Percentiles rank a stretch among this genome's conserved stretches.
phyloP scores from a whole-genome alignment of 2,888 invertebrate species.

The Tetropium fuscum region DNA sequence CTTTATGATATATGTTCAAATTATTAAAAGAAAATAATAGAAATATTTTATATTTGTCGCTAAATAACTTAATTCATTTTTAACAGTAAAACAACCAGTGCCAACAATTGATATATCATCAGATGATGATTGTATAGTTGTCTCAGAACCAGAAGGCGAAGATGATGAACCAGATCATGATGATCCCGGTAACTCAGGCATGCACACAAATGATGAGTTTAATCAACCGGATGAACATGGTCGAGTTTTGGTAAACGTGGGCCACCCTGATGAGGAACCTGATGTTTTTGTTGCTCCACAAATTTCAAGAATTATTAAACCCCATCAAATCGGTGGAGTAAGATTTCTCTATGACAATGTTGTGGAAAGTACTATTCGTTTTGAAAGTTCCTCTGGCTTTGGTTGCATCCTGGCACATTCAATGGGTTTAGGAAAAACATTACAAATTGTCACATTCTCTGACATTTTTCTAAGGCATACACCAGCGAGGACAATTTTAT shows the following conservation, averaged over 20 bases:
- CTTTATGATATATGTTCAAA: no score
- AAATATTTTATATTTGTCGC: no score
- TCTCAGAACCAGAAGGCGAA: constrained; percentile 86
- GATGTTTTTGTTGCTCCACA: constrained; percentile 94
- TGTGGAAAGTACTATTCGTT: constrained; percentile 92
- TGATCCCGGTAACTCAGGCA: constrained; percentile 90
- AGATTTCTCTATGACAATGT: constrained; percentile 97
- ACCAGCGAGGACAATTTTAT: constrained; percentile 87
- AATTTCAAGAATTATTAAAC: constrained; percentile 91
- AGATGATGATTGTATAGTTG: constrained; percentile 88
- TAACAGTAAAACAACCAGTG: constrained; percentile 66
- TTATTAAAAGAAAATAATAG: no score
- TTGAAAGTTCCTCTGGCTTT: constrained; percentile 83
- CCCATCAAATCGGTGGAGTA: constrained; percentile 84
- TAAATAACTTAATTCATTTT: constrained; percentile 13
- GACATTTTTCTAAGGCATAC: constrained; percentile 96
- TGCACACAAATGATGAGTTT: constrained; percentile 93
- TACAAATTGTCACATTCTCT: constrained; percentile 93
- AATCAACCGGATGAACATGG: constrained; percentile 94
- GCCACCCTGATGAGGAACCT: constrained; percentile 90
- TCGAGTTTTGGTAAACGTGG: constrained; percentile 92
- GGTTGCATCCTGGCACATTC: constrained; percentile 99
- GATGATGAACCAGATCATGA: constrained; percentile 83
- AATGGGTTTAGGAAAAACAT: constrained; percentile 99
- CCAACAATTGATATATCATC: constrained; percentile 83